phyloP scores from a whole-genome alignment of 1,140 invertebrate genomes.

The Papilio polytes region DNA sequence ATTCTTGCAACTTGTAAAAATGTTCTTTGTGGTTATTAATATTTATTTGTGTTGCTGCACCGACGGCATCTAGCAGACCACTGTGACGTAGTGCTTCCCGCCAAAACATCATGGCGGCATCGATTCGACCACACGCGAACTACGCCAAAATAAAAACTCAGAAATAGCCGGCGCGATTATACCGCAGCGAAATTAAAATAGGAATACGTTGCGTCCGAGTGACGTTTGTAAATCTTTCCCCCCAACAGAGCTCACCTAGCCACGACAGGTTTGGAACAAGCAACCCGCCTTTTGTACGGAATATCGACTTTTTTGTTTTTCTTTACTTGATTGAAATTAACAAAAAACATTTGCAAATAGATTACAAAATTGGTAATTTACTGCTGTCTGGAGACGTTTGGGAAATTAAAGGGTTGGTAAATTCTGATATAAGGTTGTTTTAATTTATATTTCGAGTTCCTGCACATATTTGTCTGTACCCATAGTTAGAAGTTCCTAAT shows the following conservation, averaged over 20 bases:
- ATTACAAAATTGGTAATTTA: no score
- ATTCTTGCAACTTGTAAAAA: not conserved
- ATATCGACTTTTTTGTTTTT: not conserved
- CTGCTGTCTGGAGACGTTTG: no score
- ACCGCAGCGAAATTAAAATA: slow-evolving; percentile 77
- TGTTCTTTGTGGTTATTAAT: slow-evolving; percentile 11
- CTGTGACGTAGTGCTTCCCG: slow-evolving; percentile 76
- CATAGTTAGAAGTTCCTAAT: no score
- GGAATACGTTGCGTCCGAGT: slow-evolving; percentile 60
- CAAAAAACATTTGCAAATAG: no score
- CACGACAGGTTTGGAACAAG: slow-evolving; percentile 16
- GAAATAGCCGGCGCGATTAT: slow-evolving; percentile 79
- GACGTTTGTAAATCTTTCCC: slow-evolving; percentile 55
- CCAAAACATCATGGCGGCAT: slow-evolving; percentile 69
- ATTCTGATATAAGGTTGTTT: no score
- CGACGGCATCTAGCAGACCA: slow-evolving; percentile 55
- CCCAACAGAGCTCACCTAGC: slow-evolving; percentile 59
- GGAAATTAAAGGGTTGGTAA: no score
- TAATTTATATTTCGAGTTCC: no score
- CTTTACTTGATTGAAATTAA: not conserved
- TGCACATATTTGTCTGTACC: no score
- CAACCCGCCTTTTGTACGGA: not conserved
- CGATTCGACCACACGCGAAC: slow-evolving; percentile 81
- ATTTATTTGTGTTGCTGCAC: slow-evolving; percentile 50
- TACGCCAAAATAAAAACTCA: slow-evolving; percentile 80